These are phyloP conservation scores for Toxotes lorentzi DNA, from an alignment of 2,797 vertebrate species.

Conservation along the genomic window DNA sequence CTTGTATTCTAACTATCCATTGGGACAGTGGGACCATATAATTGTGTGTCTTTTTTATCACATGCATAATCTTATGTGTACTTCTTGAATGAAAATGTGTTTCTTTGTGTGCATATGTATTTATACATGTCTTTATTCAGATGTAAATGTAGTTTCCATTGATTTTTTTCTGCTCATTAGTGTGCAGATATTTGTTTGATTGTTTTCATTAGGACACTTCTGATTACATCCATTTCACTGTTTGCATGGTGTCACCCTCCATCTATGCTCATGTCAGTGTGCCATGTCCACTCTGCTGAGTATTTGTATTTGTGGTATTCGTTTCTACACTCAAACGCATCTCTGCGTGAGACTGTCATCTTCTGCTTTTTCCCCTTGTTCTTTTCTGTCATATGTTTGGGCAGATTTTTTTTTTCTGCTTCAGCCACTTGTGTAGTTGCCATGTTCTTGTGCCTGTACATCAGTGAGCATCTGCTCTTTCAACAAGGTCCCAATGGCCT, in stretches of 20 bases:
- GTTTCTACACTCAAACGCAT: slow-evolving; percentile 50
- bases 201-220: background rate
- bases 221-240: slow-evolving; percentile 14
- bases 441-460: slow-evolving; percentile 83
- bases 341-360: slow-evolving; percentile 63
- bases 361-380: slow-evolving; percentile 63
- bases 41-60: background rate
- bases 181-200: slow-evolving; percentile 9
- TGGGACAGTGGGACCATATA: background rate
- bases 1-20: background rate
- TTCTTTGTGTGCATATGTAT: background rate
- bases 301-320: slow-evolving; percentile 24
- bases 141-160: slow-evolving; percentile 1
- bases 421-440: slow-evolving; percentile 82
- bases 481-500: slow-evolving; percentile 83
- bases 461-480: slow-evolving; percentile 87
- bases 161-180: background rate
- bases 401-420: slow-evolving; percentile 71
- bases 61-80: background rate
- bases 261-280: slow-evolving; percentile 25
- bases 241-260: slow-evolving; percentile 14
- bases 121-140: background rate
- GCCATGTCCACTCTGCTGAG: slow-evolving; percentile 48
- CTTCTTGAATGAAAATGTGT: background rate
- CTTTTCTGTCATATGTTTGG: slow-evolving; percentile 75